Conservation (phyloP, 2,888 invertebrate species). For the Matsumyia berberina region DNA sequence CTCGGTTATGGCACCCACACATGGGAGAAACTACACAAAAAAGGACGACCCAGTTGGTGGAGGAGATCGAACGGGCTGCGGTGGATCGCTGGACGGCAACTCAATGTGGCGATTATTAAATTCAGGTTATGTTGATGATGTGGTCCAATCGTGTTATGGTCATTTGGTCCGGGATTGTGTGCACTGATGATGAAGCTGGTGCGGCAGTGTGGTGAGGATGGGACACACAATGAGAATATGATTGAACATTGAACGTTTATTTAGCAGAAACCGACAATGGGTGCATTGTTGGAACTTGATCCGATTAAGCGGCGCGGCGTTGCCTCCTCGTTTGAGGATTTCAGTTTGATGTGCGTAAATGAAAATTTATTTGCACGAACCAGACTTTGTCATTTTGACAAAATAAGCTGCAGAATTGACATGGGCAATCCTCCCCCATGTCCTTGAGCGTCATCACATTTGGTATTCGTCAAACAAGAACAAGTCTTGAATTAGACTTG, state of each 20-base stretch:
- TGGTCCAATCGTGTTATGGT: slow-evolving; percentile 73
- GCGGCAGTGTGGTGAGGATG: neutral
- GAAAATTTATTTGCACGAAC: slow-evolving; percentile 22
- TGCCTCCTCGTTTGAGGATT: slow-evolving; percentile 25
- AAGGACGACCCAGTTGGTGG: neutral
- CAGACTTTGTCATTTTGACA: neutral
- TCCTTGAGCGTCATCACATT: too few species aligned
- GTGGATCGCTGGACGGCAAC: slow-evolving; percentile 37
- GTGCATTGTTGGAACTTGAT: slow-evolving; percentile 60
- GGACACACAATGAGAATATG: slow-evolving; percentile 38
- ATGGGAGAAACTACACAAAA: neutral
- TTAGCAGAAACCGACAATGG: slow-evolving; percentile 32
- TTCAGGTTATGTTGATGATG: slow-evolving; percentile 75
- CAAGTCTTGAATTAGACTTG: too few species aligned
- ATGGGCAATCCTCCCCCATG: too few species aligned
- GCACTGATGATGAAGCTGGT: slow-evolving; percentile 18
- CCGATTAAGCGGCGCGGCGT: slow-evolving; percentile 59
- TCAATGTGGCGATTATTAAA: slow-evolving; percentile 72
- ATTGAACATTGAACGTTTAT: slow-evolving; percentile 64
- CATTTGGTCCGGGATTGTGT: slow-evolving; percentile 61
- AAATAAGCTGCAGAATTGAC: too few species aligned
- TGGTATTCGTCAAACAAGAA: too few species aligned
- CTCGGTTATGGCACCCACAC: slow-evolving; percentile 17
- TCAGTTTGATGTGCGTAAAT: slow-evolving; percentile 56
- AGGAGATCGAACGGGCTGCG: slow-evolving; percentile 13